These are phyloP conservation scores for Tachysurus fulvidraco DNA, from an alignment of 2,113 vertebrate species.

Conservation along the genomic window DNA sequence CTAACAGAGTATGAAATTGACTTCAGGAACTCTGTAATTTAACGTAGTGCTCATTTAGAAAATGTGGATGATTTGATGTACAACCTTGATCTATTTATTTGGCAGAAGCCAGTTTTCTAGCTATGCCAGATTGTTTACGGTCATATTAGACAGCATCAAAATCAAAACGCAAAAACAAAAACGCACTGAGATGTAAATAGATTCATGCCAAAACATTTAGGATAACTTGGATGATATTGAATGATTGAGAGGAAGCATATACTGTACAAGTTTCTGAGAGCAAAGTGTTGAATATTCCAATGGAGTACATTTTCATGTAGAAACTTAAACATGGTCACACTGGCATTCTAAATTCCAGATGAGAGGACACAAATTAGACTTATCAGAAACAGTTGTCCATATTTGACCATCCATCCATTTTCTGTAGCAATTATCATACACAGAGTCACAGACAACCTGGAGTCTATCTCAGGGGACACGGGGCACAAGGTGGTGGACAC, in stretches of 20 bases:
- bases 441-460: no score
- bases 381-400: neutral
- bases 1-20: neutral
- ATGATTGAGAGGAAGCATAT: neutral
- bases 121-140: conserved; percentile 25
- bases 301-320: neutral
- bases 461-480: no score
- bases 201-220: conserved; percentile 3
- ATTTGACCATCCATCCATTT: neutral
- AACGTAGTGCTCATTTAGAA: neutral
- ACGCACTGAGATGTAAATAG: conserved; percentile 26
- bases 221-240: neutral
- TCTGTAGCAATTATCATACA: neutral
- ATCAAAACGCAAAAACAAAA: conserved; percentile 45
- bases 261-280: neutral
- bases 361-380: neutral
- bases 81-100: neutral
- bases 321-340: conserved; percentile 10
- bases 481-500: no score
- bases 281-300: conserved; percentile 2
- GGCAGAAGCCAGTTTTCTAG: neutral
- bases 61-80: conserved; percentile 3
- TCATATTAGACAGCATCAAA: conserved; percentile 15
- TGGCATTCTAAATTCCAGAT: neutral
- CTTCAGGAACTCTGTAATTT: neutral